phyloP scores from a whole-genome alignment of 1,140 invertebrate species.

The Zaprionus kolodkinae region DNA sequence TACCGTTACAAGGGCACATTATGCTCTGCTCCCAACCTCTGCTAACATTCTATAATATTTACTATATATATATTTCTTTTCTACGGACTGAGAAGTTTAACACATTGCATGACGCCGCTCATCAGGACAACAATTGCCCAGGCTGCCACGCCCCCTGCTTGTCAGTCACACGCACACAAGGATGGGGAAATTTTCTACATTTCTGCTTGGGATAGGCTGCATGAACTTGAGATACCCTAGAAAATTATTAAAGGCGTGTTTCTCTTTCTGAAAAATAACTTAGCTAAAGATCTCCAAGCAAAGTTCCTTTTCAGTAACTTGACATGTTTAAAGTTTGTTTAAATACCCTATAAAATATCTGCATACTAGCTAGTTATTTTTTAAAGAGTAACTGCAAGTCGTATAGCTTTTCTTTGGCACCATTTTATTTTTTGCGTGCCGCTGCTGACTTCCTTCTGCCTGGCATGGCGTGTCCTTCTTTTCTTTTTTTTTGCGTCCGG shows the following conservation, averaged over 20 bases:
- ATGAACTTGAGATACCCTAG: conserved; percentile 1
- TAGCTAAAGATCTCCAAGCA: background rate
- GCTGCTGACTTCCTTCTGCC: conserved; percentile 55
- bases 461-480: conserved; percentile 49
- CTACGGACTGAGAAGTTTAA: conserved; percentile 23
- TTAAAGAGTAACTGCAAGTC: background rate
- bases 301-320: background rate
- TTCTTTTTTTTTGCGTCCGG: conserved; percentile 26
- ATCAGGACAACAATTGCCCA: conserved; percentile 64
- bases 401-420: background rate
- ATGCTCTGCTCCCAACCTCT: background rate
- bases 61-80: conserved; percentile 2
- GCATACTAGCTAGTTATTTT: background rate
- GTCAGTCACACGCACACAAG: conserved; percentile 30
- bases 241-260: background rate
- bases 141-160: conserved; percentile 25
- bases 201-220: background rate
- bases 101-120: conserved; percentile 75
- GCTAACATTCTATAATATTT: background rate
- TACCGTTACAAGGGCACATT: conserved; percentile 71
- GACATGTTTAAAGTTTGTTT: background rate
- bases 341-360: background rate
- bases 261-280: too few relatives aligned
- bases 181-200: conserved; percentile 31
- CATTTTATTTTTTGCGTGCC: conserved; percentile 41